Conservation (phyloP, 2,888 invertebrate genomes). For the Oasisia sp. region DNA sequence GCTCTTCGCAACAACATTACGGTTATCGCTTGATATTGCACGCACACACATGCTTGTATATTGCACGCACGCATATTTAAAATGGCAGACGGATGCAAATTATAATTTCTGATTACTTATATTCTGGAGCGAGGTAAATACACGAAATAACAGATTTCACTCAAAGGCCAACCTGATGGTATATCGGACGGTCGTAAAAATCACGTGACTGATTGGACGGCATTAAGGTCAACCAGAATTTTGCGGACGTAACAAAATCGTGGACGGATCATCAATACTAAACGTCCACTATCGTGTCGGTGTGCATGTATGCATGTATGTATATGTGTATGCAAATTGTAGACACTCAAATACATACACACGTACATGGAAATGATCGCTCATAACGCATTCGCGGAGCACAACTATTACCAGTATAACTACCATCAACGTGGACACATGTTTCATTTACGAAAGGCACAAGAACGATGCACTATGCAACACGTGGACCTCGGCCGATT, state of each 20-base stretch:
- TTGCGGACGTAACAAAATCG: slow-evolving; percentile 2
- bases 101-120: neutral
- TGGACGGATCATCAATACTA: neutral
- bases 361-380: neutral
- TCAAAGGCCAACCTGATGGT: neutral
- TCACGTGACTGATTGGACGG: neutral
- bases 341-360: neutral
- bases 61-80: neutral
- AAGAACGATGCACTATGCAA: neutral
- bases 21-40: neutral
- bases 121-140: neutral
- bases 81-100: neutral
- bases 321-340: neutral
- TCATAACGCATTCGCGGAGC: neutral
- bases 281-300: neutral
- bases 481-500: neutral
- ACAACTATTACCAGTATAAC: neutral
- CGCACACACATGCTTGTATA: neutral
- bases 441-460: neutral
- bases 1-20: neutral
- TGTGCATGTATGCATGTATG: neutral
- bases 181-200: neutral
- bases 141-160: neutral
- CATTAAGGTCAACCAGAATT: neutral
- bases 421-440: neutral